These are phyloP conservation scores for Trichomalopsis sarcophagae DNA, from an alignment of 1,140 invertebrate species.

Conservation along the genomic window DNA sequence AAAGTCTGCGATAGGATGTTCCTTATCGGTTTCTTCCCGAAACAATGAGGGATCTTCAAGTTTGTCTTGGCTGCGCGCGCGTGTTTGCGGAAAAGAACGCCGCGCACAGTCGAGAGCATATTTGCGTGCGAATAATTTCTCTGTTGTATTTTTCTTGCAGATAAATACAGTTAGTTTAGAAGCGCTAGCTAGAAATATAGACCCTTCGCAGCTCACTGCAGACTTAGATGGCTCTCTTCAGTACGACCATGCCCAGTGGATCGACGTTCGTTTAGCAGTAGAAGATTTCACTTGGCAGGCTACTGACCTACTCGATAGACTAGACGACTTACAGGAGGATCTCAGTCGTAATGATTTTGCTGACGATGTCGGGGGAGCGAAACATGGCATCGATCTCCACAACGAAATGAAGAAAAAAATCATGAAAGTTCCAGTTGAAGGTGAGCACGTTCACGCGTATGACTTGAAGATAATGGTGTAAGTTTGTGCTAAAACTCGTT, in stretches of 20 bases:
- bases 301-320: conserved; percentile 90
- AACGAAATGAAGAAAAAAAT: conserved; percentile 96
- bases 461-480: neutral
- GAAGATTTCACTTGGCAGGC: conserved; percentile 98
- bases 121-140: neutral
- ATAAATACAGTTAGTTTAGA: conserved; percentile 97
- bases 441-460: neutral
- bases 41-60: conserved; percentile 5
- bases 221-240: conserved; percentile 95
- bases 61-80: neutral
- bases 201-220: conserved; percentile 91
- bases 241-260: conserved; percentile 98
- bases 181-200: conserved; percentile 92
- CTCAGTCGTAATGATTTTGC: conserved; percentile 92
- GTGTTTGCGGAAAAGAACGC: neutral
- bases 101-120: neutral
- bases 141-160: conserved; percentile 77
- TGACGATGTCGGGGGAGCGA: conserved; percentile 92
- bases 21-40: conserved; percentile 12
- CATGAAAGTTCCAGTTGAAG: conserved; percentile 92
- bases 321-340: conserved; percentile 94
- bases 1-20: neutral
- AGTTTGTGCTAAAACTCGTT: neutral
- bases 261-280: conserved; percentile 92
- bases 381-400: conserved; percentile 93